Evolutionary conservation across 2,888 invertebrate species (phyloP).

Genomic region (Chloroclystis v-ata): DNA sequence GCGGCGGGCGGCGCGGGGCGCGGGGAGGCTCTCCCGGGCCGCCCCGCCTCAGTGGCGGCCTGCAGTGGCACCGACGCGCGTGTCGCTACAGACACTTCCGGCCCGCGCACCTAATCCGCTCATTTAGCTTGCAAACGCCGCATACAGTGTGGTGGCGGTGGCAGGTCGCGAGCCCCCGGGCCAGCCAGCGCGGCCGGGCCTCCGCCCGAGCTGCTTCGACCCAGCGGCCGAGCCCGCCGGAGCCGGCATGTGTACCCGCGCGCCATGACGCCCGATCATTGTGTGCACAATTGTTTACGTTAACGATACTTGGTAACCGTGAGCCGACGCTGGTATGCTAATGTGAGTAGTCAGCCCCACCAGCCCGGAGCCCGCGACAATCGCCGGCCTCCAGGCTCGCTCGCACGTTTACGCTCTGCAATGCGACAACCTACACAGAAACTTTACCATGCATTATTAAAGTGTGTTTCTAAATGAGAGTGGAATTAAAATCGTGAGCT

Average conservation of each 20-base stretch:
- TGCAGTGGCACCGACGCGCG: conserved; percentile 76
- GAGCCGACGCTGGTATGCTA: conserved; percentile 74
- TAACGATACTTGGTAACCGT: conserved; percentile 70
- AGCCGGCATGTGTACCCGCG: conserved; percentile 60
- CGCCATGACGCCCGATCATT: conserved; percentile 58
- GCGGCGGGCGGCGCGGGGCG: conserved; percentile 37
- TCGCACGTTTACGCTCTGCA: conserved; percentile 48
- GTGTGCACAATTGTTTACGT: conserved; percentile 71
- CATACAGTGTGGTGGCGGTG: conserved; percentile 65
- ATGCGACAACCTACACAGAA: conserved; percentile 54
- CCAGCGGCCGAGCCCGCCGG: conserved; percentile 36
- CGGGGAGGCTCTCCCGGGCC: conserved; percentile 66
- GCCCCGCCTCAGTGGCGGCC: conserved; percentile 77
- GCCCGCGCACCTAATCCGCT: conserved; percentile 69
- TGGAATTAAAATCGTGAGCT: conserved; percentile 7
- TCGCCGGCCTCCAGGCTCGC: conserved; percentile 12
- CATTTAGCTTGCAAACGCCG: conserved; percentile 72
- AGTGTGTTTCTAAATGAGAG: conserved; percentile 17
- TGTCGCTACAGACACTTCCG: conserved; percentile 74
- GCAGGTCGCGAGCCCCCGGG: conserved; percentile 62
- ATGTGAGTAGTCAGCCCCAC: conserved; percentile 61
- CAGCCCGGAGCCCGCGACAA: conserved; percentile 13
- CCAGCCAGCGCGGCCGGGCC: conserved; percentile 59
- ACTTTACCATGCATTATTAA: conserved; percentile 25
- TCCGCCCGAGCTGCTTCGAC: conserved; percentile 56